A percentile compares a stretch with the other conserved stretches of the same genome.
These are phyloP conservation scores for Prosapia bicincta DNA, from an alignment of 2,888 invertebrate genomes.

Conservation along the genomic window DNA sequence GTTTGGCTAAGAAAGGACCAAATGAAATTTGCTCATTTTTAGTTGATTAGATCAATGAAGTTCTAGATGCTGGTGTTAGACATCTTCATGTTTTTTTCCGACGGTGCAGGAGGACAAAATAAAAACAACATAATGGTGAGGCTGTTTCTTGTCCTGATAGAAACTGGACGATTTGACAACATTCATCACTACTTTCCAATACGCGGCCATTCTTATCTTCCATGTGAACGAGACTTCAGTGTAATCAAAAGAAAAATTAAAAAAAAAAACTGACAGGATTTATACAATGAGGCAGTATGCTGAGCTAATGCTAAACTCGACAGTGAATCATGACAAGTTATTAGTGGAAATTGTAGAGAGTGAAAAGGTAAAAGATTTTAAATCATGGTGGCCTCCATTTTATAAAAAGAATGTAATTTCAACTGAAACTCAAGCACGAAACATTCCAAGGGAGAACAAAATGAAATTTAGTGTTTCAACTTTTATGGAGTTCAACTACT, in stretches of 20 bases:
- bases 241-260: slow-evolving; percentile 21
- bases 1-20: slow-evolving; percentile 10
- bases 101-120: too few species aligned
- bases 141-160: slow-evolving; percentile 9
- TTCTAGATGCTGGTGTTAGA: too few species aligned
- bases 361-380: slow-evolving; percentile 10
- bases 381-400: slow-evolving; percentile 6
- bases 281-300: too few species aligned
- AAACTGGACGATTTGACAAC: slow-evolving; percentile 4
- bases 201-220: slow-evolving; percentile 14
- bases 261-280: slow-evolving; percentile 12
- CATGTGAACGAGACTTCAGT: too few species aligned
- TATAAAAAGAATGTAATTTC: slow-evolving; percentile 9
- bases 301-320: too few species aligned
- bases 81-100: too few species aligned
- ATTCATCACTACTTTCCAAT: slow-evolving; percentile 20
- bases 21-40: slow-evolving; percentile 18
- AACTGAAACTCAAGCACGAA: slow-evolving; percentile 5
- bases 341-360: not conserved
- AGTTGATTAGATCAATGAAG: slow-evolving; percentile 13
- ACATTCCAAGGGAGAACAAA: not conserved
- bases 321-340: slow-evolving; percentile 3
- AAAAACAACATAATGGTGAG: too few species aligned
- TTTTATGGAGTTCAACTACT: too few species aligned
- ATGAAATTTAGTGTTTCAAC: not conserved